Percentiles rank a stretch among this genome's conserved stretches.
phyloP scores from a whole-genome alignment of 1,140 invertebrate species.

The Galleria mellonella region DNA sequence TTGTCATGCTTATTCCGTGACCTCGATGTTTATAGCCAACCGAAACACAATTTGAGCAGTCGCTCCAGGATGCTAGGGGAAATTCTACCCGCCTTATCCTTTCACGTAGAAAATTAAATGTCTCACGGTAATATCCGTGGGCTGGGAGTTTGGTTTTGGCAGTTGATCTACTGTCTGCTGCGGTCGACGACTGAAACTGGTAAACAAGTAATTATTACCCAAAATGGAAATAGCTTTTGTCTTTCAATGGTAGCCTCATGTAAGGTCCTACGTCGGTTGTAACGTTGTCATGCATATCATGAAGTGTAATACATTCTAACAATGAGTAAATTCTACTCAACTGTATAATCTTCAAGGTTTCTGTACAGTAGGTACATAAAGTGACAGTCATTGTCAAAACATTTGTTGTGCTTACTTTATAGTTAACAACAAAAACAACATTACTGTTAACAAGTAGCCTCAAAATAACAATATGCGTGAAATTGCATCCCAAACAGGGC shows the following conservation, averaged over 20 bases:
- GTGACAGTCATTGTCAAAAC: too few relatives aligned
- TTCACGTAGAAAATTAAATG: slow-evolving; percentile 73
- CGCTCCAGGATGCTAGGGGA: slow-evolving; percentile 37
- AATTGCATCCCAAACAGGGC: too few relatives aligned
- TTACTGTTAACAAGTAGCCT: too few relatives aligned
- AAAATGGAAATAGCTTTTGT: too few relatives aligned
- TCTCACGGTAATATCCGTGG: slow-evolving; percentile 61
- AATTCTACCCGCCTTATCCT: slow-evolving; percentile 62
- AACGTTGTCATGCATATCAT: too few relatives aligned
- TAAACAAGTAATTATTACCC: slow-evolving; percentile 11
- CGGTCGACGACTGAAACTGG: slow-evolving; percentile 16
- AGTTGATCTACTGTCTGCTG: slow-evolving; percentile 51
- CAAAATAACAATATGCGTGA: too few relatives aligned
- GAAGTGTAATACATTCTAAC: too few relatives aligned
- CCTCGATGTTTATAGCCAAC: slow-evolving; percentile 23
- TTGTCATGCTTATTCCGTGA: slow-evolving; percentile 14
- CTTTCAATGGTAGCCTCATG: neutral
- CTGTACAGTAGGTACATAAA: too few relatives aligned
- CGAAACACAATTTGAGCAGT: slow-evolving; percentile 44
- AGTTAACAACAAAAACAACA: too few relatives aligned
- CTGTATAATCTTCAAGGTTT: too few relatives aligned
- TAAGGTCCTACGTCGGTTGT: neutral
- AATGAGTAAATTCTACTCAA: too few relatives aligned
- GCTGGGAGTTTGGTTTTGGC: slow-evolving; percentile 49
- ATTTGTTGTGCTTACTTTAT: too few relatives aligned